A percentile compares a stretch with the other conserved stretches of the same genome.
Conservation (phyloP, 2,113 vertebrate genomes). For the Okapia johnstoni region DNA sequence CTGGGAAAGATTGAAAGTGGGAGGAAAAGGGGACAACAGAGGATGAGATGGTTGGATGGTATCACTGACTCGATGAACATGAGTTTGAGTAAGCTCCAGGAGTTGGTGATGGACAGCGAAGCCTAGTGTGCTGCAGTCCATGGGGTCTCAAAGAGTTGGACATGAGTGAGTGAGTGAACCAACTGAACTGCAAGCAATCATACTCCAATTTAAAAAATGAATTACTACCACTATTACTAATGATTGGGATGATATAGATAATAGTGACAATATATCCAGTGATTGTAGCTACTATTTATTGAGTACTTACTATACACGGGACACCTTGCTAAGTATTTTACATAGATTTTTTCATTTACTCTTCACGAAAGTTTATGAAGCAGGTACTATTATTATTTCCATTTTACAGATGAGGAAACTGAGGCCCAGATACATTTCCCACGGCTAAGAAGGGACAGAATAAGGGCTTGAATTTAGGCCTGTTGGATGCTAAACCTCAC, state of each 20-base stretch:
- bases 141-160: background rate
- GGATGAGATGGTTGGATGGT: background rate
- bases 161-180: background rate
- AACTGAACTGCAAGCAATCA: background rate
- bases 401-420: background rate
- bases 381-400: background rate
- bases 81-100: background rate
- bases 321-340: background rate
- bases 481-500: background rate
- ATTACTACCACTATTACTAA: background rate
- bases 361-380: background rate
- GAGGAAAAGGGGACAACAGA: background rate
- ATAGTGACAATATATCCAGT: background rate
- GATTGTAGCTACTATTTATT: background rate
- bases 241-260: background rate
- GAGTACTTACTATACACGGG: background rate
- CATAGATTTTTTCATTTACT: background rate
- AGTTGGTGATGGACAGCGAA: background rate
- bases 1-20: rapidly evolving
- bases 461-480: background rate
- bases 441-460: background rate
- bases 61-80: rapidly evolving
- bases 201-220: background rate
- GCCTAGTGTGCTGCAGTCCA: background rate
- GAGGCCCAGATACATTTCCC: background rate